Conservation (phyloP, 2,113 vertebrate genomes). For the Mugil cephalus region DNA sequence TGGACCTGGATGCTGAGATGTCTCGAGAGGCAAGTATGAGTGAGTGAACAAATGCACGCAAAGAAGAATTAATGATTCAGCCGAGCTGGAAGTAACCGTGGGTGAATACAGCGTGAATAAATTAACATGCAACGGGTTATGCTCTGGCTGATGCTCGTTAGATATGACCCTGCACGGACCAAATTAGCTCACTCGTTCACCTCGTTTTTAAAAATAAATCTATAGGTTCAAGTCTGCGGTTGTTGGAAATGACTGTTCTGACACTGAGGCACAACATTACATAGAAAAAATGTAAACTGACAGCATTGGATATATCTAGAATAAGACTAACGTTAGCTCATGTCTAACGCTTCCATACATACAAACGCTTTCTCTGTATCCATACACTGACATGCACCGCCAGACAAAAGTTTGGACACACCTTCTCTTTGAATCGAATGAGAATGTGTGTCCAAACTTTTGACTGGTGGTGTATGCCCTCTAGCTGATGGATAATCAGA, state of each 20-base stretch:
- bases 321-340: constrained; percentile 25
- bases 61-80: constrained; percentile 12
- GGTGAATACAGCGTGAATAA: constrained; percentile 23
- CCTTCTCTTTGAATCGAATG: too few species aligned
- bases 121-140: constrained; percentile 12
- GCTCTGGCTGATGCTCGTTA: constrained; percentile 18
- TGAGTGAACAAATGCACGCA: background rate
- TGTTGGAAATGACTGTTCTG: constrained; percentile 21
- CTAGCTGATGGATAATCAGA: constrained; percentile 33
- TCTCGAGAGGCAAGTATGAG: constrained; percentile 10
- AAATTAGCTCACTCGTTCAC: constrained; percentile 11
- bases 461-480: too few species aligned
- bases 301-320: constrained; percentile 24
- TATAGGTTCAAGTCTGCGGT: constrained; percentile 44
- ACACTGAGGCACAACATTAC: constrained; percentile 16
- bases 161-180: constrained; percentile 8
- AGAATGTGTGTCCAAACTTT: too few species aligned
- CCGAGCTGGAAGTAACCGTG: constrained; percentile 19
- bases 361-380: constrained; percentile 8
- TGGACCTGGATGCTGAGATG: background rate
- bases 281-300: constrained; percentile 10
- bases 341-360: constrained; percentile 33
- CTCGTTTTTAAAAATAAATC: constrained; percentile 49
- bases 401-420: too few species aligned
- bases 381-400: too few species aligned